These are phyloP conservation scores for Drosophila persimilis DNA, from an alignment of 1,140 invertebrate genomes.

Conservation along the genomic window DNA sequence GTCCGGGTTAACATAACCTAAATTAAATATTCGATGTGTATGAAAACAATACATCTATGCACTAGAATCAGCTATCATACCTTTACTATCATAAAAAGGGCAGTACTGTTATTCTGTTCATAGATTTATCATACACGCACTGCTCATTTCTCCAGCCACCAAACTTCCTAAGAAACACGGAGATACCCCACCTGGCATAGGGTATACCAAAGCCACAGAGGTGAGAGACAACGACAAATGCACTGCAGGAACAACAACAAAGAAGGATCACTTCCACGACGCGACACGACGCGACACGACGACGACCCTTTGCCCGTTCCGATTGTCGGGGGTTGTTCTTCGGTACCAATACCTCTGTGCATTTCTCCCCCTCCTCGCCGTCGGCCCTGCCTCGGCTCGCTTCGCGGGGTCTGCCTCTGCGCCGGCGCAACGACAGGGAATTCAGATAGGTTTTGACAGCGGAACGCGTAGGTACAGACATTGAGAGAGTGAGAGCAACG, in stretches of 20 bases:
- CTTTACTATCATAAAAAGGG: too few relatives aligned
- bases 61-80: too few relatives aligned
- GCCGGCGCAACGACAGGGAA: conserved; percentile 31
- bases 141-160: not conserved
- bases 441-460: conserved; percentile 81
- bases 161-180: too few relatives aligned
- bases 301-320: conserved; percentile 5
- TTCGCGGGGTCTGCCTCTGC: conserved; percentile 44
- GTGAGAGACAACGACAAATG: not conserved
- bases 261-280: not conserved
- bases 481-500: conserved; percentile 13
- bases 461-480: conserved; percentile 73
- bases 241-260: not conserved
- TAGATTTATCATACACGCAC: too few relatives aligned
- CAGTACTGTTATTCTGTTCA: too few relatives aligned
- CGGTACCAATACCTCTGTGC: too few relatives aligned
- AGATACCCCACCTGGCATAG: conserved; percentile 23
- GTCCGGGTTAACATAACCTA: too few relatives aligned
- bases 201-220: conserved; percentile 12
- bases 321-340: conserved; percentile 51
- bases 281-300: too few relatives aligned
- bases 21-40: too few relatives aligned
- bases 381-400: not conserved
- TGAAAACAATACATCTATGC: too few relatives aligned
- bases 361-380: not conserved